phyloP scores from a whole-genome alignment of 2,797 vertebrate genomes.

The Lithobates sylvaticus region DNA sequence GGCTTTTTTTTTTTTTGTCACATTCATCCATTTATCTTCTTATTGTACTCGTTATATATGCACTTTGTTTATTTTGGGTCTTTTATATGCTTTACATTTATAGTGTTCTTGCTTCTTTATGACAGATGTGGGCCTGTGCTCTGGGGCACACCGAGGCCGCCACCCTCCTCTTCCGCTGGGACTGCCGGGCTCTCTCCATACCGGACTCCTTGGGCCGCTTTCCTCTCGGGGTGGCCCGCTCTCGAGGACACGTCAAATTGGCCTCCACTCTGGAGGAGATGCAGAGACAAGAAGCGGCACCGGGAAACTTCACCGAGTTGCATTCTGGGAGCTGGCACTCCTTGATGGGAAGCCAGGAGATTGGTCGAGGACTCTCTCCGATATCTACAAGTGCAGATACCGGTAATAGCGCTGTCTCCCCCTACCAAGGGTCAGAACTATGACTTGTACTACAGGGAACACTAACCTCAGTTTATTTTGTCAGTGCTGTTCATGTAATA shows the following conservation, averaged over 20 bases:
- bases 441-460: too few relatives aligned
- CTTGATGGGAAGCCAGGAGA: slow-evolving; percentile 9
- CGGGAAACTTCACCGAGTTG: slow-evolving; percentile 27
- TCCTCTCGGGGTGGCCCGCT: slow-evolving; percentile 86
- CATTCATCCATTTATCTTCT: too few relatives aligned
- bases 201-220: slow-evolving; percentile 90
- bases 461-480: too few relatives aligned
- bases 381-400: slow-evolving; percentile 87
- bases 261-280: slow-evolving; percentile 84
- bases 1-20: too few relatives aligned
- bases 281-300: slow-evolving; percentile 73
- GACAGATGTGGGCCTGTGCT: slow-evolving; percentile 92
- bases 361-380: slow-evolving; percentile 70
- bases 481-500: too few relatives aligned
- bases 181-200: slow-evolving; percentile 81
- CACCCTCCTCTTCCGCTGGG: slow-evolving; percentile 85
- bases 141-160: slow-evolving; percentile 87
- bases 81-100: not conserved
- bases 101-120: not conserved
- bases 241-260: slow-evolving; percentile 85
- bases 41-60: too few relatives aligned
- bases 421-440: too few relatives aligned
- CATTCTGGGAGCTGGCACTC: slow-evolving; percentile 33
- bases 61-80: not conserved
- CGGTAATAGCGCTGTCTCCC: slow-evolving; percentile 69